Conservation (phyloP, 2,888 invertebrate species). For the Odontocolon sp. region DNA sequence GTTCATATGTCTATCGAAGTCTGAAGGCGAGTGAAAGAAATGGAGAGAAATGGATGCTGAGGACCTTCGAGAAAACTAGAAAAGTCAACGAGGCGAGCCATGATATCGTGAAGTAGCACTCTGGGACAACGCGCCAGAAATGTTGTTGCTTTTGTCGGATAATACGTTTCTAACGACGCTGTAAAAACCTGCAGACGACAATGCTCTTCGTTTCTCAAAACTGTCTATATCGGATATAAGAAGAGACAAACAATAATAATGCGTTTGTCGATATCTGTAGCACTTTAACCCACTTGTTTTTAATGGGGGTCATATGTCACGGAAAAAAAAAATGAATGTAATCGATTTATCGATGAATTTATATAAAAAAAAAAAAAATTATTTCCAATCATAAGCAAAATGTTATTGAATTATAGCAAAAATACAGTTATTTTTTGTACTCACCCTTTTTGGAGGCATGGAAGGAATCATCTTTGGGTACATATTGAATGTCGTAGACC, state of each 20-base stretch:
- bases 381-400: too few relatives aligned
- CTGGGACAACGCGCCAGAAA: slow-evolving; percentile 1
- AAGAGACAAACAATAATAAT: slow-evolving; percentile 5
- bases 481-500: slow-evolving; percentile 88
- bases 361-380: too few relatives aligned
- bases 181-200: slow-evolving; percentile 1
- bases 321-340: too few relatives aligned
- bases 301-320: too few relatives aligned
- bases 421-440: too few relatives aligned
- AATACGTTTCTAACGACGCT: slow-evolving; percentile 21
- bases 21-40: too few relatives aligned
- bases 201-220: background rate
- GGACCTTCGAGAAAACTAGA: slow-evolving; percentile 16
- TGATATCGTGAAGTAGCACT: slow-evolving; percentile 20
- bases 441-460: slow-evolving; percentile 89
- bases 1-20: too few relatives aligned
- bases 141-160: slow-evolving; percentile 15
- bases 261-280: too few relatives aligned
- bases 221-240: background rate
- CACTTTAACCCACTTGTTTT: too few relatives aligned
- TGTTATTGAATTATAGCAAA: too few relatives aligned
- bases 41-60: background rate
- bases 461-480: slow-evolving; percentile 89
- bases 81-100: slow-evolving; percentile 10
- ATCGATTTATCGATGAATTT: too few relatives aligned